Base-by-base conservation (phyloP, 2,113 vertebrate genomes). In the Epinephelus lanceolatus region DNA sequence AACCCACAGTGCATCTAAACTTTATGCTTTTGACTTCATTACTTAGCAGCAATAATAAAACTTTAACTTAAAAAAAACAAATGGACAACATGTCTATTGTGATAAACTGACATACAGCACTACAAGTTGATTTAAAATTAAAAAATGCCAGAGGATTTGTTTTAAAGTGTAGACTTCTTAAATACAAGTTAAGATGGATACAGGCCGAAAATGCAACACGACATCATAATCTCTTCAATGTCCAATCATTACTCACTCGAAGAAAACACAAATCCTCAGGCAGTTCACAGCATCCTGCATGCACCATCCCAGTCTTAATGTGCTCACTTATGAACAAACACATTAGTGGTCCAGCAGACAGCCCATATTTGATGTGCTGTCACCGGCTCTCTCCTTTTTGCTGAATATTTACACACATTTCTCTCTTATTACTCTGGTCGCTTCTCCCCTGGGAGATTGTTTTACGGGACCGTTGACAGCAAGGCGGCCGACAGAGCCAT, bases 261-360 rank as follows among this genome's bases (percentile, higher is more conserved):
- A 42, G 13, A 79, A 66, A 86, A 75, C 63, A 71, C 67, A 71
- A 86, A 87, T 92, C 94, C 93, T 84, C 40, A 23, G 94, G 94
- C 92, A 56, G 55, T 76, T 84, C 67, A 9, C 87, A 76, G 71
- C 80, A 25, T 74, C 87, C 80, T 77, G 9, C 80, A 52, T 33
- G 9, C 65, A 27, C 76, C 66, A 57, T 62, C 57, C 37, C 57
- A 65, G 68, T 77, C 80, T 85, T 92, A 94, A 93, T 94, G 94
- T 82, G 83, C 77, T 91, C 88, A 76, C 91, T 95, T 92, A 95
- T 93, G 94, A 89, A 92, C 90, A 91, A 94, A 92, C 88, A 93
- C 95, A 95, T 96, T 95, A 95, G 91, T 45, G 57, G 82, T 65
- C 67, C 72, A 84, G 71, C 67, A 79, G 88, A 90, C 60, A 86